Conservation (phyloP, 2,888 invertebrate genomes). For the Drosophila anceps region DNA sequence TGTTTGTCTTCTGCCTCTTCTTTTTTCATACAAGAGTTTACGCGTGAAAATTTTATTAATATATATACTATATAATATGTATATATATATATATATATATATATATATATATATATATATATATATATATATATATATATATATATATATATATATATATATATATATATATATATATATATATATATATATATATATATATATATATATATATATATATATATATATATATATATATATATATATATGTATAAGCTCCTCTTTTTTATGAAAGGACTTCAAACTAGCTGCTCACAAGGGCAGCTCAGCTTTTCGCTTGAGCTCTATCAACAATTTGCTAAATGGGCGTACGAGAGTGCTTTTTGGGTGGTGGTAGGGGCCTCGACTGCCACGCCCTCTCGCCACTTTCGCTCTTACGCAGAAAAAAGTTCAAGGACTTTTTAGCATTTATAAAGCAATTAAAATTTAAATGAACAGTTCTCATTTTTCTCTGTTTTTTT, state of each 20-base stretch:
- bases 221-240: constrained; percentile 53
- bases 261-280: constrained; percentile 48
- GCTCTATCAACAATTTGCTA: constrained; percentile 48
- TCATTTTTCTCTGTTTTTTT: neutral
- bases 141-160: constrained; percentile 59
- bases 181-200: constrained; percentile 50
- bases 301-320: constrained; percentile 40
- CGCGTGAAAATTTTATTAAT: constrained; percentile 77
- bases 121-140: constrained; percentile 48
- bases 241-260: constrained; percentile 42
- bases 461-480: constrained; percentile 83
- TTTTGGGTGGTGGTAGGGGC: neutral
- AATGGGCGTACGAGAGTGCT: constrained; percentile 12
- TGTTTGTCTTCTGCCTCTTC: constrained; percentile 52
- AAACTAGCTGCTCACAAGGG: constrained; percentile 61
- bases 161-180: constrained; percentile 51
- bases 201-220: constrained; percentile 49
- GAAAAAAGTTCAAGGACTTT: constrained; percentile 82
- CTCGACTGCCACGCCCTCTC: neutral
- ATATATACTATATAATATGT: constrained; percentile 48
- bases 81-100: constrained; percentile 53
- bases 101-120: constrained; percentile 47
- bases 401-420: constrained; percentile 68
- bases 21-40: constrained; percentile 43
- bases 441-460: constrained; percentile 84